A percentile compares a stretch with the other conserved stretches of the same genome.
Conservation (phyloP, 2,797 vertebrate species). For the Sebastes steindachneri region DNA sequence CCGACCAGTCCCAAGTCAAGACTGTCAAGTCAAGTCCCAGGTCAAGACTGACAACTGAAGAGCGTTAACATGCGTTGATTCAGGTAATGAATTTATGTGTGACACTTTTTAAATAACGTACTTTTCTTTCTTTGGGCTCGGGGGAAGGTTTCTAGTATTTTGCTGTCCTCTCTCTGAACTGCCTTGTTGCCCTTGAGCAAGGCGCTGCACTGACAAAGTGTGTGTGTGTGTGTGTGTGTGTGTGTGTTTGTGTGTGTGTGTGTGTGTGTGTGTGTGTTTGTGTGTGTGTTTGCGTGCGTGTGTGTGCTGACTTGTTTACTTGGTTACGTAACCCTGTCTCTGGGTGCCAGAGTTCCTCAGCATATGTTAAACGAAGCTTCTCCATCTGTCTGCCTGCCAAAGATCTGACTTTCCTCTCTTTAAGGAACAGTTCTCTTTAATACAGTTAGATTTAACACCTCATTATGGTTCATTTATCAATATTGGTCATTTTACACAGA, state of each 20-base stretch:
- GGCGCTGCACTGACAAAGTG: not conserved
- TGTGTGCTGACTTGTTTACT: constrained; percentile 35
- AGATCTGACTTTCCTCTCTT: not conserved
- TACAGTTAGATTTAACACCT: not conserved
- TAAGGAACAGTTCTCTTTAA: not conserved
- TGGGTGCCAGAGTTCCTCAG: constrained; percentile 32
- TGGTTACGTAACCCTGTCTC: constrained; percentile 30
- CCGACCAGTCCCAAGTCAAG: too few relatives aligned
- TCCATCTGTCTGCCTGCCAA: constrained; percentile 34
- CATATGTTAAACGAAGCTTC: constrained; percentile 47
- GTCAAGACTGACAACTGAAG: too few relatives aligned
- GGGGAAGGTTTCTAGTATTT: too few relatives aligned
- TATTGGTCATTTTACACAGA: too few relatives aligned
- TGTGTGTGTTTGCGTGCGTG: not conserved
- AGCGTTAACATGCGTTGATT: too few relatives aligned
- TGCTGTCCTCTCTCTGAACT: not conserved
- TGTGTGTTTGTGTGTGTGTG: not conserved
- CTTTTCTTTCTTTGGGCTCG: not conserved
- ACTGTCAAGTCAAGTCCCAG: too few relatives aligned
- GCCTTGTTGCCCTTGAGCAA: constrained; percentile 41
- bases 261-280: not conserved
- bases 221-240: too few relatives aligned
- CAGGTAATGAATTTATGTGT: too few relatives aligned
- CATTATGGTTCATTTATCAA: not conserved
- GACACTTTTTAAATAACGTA: too few relatives aligned